These are phyloP conservation scores for Agriotes lineatus DNA, from an alignment of 2,888 invertebrate species.

Conservation along the genomic window DNA sequence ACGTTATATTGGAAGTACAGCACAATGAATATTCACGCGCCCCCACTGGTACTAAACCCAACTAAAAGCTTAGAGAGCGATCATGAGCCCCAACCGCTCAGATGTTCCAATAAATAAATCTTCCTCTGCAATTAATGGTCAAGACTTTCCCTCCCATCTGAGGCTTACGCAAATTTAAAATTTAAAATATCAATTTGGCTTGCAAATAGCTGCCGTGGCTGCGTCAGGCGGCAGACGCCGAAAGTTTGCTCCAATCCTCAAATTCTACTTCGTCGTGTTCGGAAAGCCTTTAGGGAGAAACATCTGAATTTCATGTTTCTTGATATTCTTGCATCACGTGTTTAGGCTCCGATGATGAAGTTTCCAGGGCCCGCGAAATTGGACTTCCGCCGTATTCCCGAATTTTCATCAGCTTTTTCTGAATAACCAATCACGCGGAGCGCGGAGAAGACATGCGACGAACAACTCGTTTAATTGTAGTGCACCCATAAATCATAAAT, in stretches of 20 bases:
- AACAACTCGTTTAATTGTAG: slow-evolving; percentile 13
- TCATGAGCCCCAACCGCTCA: neutral
- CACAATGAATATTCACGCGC: too few relatives aligned
- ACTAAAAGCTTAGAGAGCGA: too few relatives aligned
- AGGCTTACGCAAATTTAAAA: slow-evolving; percentile 67
- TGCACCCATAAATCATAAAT: slow-evolving; percentile 12
- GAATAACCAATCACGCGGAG: slow-evolving; percentile 7
- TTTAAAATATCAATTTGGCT: slow-evolving; percentile 70
- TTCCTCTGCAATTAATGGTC: slow-evolving; percentile 52
- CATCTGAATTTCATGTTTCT: slow-evolving; percentile 46
- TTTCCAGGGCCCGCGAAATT: slow-evolving; percentile 15
- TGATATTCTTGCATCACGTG: slow-evolving; percentile 37
- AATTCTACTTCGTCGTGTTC: slow-evolving; percentile 39
- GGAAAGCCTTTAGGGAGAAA: slow-evolving; percentile 45
- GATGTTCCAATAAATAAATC: slow-evolving; percentile 10
- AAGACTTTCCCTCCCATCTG: slow-evolving; percentile 58
- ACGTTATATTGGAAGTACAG: too few relatives aligned
- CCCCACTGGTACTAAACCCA: too few relatives aligned
- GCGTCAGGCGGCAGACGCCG: slow-evolving; percentile 42
- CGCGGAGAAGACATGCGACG: neutral
- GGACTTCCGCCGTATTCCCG: slow-evolving; percentile 16
- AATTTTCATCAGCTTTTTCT: slow-evolving; percentile 4
- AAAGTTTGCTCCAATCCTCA: slow-evolving; percentile 47
- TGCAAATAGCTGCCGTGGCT: slow-evolving; percentile 63
- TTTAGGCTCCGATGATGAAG: slow-evolving; percentile 26